Evolutionary conservation across 2,888 invertebrate species (phyloP).

Genomic region (Siphlonurus alternatus): DNA sequence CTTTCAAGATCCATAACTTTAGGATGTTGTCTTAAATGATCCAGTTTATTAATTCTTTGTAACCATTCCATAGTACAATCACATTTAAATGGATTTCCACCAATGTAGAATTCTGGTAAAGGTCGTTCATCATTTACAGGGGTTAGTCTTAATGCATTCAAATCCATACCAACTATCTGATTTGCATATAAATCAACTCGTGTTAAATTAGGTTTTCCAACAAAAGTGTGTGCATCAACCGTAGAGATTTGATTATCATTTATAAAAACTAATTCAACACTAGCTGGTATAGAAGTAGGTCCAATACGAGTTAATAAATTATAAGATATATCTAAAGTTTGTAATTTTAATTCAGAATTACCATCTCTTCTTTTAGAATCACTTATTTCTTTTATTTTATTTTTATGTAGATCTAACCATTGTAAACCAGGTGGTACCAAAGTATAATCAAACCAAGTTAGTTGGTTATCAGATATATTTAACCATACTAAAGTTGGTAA

Average conservation of each 20-base stretch:
- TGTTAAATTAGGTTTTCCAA: slow-evolving; percentile 74
- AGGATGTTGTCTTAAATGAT: slow-evolving; percentile 72
- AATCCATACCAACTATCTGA: slow-evolving; percentile 76
- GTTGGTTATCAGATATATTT: slow-evolving; percentile 79
- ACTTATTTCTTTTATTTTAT: slow-evolving; percentile 57
- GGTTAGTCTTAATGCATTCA: slow-evolving; percentile 68
- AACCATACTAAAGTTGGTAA: slow-evolving; percentile 72
- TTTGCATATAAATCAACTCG: slow-evolving; percentile 86
- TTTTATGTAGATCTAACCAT: slow-evolving; percentile 81
- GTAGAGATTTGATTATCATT: slow-evolving; percentile 75
- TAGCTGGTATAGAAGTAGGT: slow-evolving; percentile 55
- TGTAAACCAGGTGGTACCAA: slow-evolving; percentile 66
- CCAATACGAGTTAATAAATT: slow-evolving; percentile 63
- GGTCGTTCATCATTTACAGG: slow-evolving; percentile 58
- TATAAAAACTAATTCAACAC: slow-evolving; percentile 68
- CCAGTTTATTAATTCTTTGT: slow-evolving; percentile 64
- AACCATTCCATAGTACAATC: slow-evolving; percentile 95
- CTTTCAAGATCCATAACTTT: slow-evolving; percentile 77
- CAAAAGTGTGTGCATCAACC: slow-evolving; percentile 78
- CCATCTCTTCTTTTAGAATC: slow-evolving; percentile 16
- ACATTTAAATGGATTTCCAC: slow-evolving; percentile 86
- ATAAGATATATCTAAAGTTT: slow-evolving; percentile 79
- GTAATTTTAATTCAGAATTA: slow-evolving; percentile 45
- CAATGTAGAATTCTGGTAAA: slow-evolving; percentile 81
- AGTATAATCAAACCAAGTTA: slow-evolving; percentile 77